These are phyloP conservation scores for Pavo muticus DNA, from an alignment of 2,113 vertebrate species.

Conservation along the genomic window DNA sequence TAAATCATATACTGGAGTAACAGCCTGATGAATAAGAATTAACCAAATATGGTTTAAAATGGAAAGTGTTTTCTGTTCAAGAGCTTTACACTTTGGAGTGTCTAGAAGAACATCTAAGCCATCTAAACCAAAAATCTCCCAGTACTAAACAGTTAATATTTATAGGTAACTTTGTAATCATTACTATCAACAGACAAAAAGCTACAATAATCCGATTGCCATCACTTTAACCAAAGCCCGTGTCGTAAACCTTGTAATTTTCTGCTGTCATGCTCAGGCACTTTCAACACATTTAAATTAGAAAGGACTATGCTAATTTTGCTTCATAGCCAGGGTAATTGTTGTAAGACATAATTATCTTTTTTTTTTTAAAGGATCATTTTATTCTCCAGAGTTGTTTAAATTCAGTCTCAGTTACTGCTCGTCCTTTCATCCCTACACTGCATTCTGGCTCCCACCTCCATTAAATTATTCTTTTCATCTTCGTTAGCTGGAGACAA, in stretches of 20 bases:
- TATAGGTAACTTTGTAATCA: conserved; percentile 74
- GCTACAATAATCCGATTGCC: conserved; percentile 73
- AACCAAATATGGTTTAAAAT: not conserved
- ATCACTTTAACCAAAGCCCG: conserved; percentile 79
- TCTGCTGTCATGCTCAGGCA: conserved; percentile 83
- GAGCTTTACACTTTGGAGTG: not conserved
- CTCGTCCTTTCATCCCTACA: conserved; percentile 68
- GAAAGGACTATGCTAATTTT: conserved; percentile 87
- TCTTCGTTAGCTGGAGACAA: conserved; percentile 65
- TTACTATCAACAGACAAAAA: conserved; percentile 72
- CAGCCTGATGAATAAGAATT: not conserved
- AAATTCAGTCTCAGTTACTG: conserved; percentile 75
- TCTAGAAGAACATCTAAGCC: not conserved
- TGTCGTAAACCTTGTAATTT: conserved; percentile 84
- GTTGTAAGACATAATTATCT: conserved; percentile 84
- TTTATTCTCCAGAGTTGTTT: conserved; percentile 79
- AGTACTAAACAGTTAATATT: conserved; percentile 71
- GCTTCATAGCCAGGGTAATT: conserved; percentile 83
- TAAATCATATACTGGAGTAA: not conserved
- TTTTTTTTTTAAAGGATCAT: conserved; percentile 67
- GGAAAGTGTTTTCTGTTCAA: not conserved
- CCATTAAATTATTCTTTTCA: conserved; percentile 73
- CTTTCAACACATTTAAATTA: conserved; percentile 86
- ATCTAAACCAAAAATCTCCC: conserved; percentile 41
- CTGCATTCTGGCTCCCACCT: conserved; percentile 59